phyloP scores from a whole-genome alignment of 2,113 vertebrate species.

The Hippocampus guttulatus region DNA sequence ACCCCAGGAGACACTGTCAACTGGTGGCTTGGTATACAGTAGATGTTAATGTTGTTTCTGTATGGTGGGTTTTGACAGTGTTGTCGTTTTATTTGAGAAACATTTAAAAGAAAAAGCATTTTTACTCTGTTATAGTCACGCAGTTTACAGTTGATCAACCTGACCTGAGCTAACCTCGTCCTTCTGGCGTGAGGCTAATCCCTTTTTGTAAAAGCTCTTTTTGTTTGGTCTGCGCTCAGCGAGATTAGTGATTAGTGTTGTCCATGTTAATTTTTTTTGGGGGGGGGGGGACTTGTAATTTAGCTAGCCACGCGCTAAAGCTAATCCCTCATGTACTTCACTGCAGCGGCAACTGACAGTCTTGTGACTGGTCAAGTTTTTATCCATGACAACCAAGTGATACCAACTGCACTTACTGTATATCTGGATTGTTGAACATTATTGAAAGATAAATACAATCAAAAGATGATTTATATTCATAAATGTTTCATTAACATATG shows the following conservation, averaged over 20 bases:
- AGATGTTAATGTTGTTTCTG: too few species aligned
- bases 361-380: not conserved
- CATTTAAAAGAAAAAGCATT: too few species aligned
- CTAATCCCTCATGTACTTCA: constrained; percentile 11
- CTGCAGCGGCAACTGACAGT: not conserved
- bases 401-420: too few species aligned
- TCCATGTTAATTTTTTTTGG: not conserved
- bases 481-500: too few species aligned
- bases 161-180: constrained; percentile 14
- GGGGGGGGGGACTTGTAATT: not conserved
- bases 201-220: constrained; percentile 7
- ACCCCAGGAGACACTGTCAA: not conserved
- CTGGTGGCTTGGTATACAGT: not conserved
- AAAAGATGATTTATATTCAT: too few species aligned
- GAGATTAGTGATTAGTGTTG: constrained; percentile 28
- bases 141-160: too few species aligned
- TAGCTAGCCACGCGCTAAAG: not conserved
- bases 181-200: constrained; percentile 25
- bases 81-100: too few species aligned
- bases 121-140: too few species aligned
- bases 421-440: too few species aligned
- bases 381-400: too few species aligned
- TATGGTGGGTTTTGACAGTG: not conserved
- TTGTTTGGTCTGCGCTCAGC: constrained; percentile 19
- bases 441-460: too few species aligned